Conservation (phyloP, 1,140 invertebrate genomes). For the Contarinia nasturtii region DNA sequence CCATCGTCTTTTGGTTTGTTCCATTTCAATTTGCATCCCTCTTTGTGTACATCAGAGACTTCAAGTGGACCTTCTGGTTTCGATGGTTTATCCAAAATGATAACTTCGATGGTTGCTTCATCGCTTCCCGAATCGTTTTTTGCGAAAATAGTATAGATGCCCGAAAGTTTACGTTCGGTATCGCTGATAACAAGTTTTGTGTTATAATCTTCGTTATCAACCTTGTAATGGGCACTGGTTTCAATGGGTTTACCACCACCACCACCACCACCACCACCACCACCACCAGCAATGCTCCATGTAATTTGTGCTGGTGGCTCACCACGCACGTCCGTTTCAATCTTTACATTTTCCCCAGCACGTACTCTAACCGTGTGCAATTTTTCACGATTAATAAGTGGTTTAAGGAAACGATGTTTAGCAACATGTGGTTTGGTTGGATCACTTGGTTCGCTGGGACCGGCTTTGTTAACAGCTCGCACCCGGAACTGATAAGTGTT, state of each 20-base stretch:
- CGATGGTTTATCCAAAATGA: slow-evolving; percentile 79
- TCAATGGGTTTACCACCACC: slow-evolving; percentile 23
- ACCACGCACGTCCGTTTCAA: slow-evolving; percentile 87
- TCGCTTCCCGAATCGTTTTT: slow-evolving; percentile 85
- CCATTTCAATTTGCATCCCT: slow-evolving; percentile 90
- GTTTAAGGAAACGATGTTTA: slow-evolving; percentile 82
- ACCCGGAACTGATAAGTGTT: slow-evolving; percentile 87
- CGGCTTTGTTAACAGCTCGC: slow-evolving; percentile 83
- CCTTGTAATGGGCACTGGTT: slow-evolving; percentile 32
- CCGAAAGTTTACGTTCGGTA: slow-evolving; percentile 63
- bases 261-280: too few species aligned
- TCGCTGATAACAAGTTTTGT: slow-evolving; percentile 70
- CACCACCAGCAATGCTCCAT: slow-evolving; percentile 62
- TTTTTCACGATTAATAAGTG: slow-evolving; percentile 80
- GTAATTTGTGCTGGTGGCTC: slow-evolving; percentile 84
- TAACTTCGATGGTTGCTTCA: slow-evolving; percentile 85
- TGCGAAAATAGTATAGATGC: slow-evolving; percentile 79
- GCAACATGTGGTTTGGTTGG: slow-evolving; percentile 70
- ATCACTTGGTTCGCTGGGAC: slow-evolving; percentile 75
- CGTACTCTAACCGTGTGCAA: slow-evolving; percentile 73
- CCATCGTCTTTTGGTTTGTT: slow-evolving; percentile 90
- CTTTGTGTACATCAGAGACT: slow-evolving; percentile 81
- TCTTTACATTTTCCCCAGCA: slow-evolving; percentile 76
- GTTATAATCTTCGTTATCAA: slow-evolving; percentile 87
- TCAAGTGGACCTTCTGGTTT: slow-evolving; percentile 88